Percentiles rank a stretch among this genome's conserved stretches.
phyloP scores from a whole-genome alignment of 2,113 vertebrate species.

The Callipepla californica region DNA sequence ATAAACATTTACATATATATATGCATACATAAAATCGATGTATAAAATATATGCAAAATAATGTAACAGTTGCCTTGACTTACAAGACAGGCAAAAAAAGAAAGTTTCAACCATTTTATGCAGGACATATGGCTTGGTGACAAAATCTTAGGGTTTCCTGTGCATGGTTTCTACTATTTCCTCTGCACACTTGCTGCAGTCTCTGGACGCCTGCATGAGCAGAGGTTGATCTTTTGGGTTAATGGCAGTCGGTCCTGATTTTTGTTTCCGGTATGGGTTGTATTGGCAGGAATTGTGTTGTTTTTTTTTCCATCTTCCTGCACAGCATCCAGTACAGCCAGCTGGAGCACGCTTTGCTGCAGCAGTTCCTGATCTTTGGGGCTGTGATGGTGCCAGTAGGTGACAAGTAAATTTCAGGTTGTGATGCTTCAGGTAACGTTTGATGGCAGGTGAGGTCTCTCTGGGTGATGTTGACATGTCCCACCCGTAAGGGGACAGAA shows the following conservation, averaged over 20 bases:
- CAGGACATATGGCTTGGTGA: background rate
- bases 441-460: background rate
- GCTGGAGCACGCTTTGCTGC: background rate
- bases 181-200: conserved; percentile 14
- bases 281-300: background rate
- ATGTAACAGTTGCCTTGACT: background rate
- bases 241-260: background rate
- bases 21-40: background rate
- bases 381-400: background rate
- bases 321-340: background rate
- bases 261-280: background rate
- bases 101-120: background rate
- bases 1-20: background rate
- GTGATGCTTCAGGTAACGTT: no score
- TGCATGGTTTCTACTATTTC: conserved; percentile 5
- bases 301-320: background rate
- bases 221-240: background rate
- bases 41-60: background rate
- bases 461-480: background rate
- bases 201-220: background rate
- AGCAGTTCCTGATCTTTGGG: background rate
- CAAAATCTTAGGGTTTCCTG: background rate
- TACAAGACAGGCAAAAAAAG: background rate
- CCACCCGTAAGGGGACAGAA: background rate
- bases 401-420: background rate